phyloP scores from a whole-genome alignment of 37 sponge, comb jelly and placozoan species.

The Spongilla lacustris region DNA sequence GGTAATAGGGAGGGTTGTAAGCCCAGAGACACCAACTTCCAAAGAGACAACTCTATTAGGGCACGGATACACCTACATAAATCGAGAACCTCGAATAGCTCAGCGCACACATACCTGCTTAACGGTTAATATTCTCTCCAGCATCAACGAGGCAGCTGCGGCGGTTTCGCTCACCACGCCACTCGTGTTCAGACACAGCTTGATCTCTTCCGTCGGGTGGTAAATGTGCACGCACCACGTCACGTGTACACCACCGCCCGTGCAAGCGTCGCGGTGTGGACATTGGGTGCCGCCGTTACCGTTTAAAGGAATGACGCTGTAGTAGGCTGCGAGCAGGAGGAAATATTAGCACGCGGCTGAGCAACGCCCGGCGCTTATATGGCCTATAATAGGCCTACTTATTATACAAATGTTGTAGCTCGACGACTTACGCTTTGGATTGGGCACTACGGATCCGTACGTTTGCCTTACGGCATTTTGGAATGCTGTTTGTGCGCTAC shows the following conservation, averaged over 20 bases:
- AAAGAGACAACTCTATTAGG: neutral
- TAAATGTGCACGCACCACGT: slow-evolving; percentile 53
- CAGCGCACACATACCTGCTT: slow-evolving; percentile 1
- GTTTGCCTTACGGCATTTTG: too few species aligned
- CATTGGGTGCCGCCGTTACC: neutral
- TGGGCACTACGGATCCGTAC: too few species aligned
- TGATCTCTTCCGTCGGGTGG: slow-evolving; percentile 26
- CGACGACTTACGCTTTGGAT: too few species aligned
- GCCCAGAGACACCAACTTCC: neutral
- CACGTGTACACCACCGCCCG: neutral
- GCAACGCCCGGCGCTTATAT: too few species aligned
- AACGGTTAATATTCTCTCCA: neutral
- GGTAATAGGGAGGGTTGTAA: neutral
- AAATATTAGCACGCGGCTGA: neutral
- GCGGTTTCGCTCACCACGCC: neutral
- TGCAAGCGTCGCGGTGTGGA: neutral
- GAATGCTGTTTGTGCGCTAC: too few species aligned
- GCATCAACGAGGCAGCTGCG: neutral
- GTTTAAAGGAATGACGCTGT: neutral
- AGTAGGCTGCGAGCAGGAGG: neutral
- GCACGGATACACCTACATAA: neutral
- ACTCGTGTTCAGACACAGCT: slow-evolving; percentile 37
- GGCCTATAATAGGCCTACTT: too few species aligned
- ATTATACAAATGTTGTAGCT: too few species aligned
- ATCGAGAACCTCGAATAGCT: neutral